Percentiles rank a stretch among this genome's conserved stretches.
These are phyloP conservation scores for Oscheius onirici DNA, from an alignment of 2,888 invertebrate species.

Conservation along the genomic window DNA sequence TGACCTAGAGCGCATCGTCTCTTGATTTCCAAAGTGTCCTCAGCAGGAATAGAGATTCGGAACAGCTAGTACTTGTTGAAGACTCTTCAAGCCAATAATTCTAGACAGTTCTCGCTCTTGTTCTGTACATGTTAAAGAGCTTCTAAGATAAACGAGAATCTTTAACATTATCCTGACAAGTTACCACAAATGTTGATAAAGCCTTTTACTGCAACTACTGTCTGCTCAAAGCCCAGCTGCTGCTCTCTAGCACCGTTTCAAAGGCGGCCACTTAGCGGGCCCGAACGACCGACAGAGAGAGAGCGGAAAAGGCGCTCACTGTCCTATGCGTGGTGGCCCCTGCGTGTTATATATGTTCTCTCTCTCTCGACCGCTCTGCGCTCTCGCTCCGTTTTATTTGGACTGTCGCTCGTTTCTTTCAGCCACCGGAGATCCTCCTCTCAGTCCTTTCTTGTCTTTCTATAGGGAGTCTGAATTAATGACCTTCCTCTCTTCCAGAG, in stretches of 20 bases:
- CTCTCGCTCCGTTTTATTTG: constrained; percentile 26
- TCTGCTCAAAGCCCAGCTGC: background rate
- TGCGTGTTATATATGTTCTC: constrained; percentile 27
- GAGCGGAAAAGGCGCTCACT: background rate
- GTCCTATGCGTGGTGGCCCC: constrained; percentile 4
- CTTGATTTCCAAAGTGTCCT: too few species aligned
- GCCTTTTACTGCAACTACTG: too few species aligned
- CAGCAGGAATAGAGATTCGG: too few species aligned
- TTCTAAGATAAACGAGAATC: too few species aligned
- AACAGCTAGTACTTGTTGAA: too few species aligned
- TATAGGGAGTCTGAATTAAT: background rate
- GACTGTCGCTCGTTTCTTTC: constrained; percentile 29
- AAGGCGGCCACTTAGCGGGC: constrained; percentile 16
- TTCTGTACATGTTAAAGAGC: too few species aligned
- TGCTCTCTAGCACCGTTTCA: background rate
- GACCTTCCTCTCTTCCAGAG: background rate
- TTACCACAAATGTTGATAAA: too few species aligned
- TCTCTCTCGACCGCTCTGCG: background rate
- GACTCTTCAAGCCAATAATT: too few species aligned
- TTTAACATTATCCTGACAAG: too few species aligned
- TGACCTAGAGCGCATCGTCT: too few species aligned
- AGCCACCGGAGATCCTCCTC: constrained; percentile 6
- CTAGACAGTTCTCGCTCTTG: too few species aligned
- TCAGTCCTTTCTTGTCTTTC: background rate
- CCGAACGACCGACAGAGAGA: too few species aligned